Evolutionary conservation across 2,888 invertebrate genomes (phyloP), one percentile per base, ranked within the genome.

Genomic region (Suillia variegata): DNA sequence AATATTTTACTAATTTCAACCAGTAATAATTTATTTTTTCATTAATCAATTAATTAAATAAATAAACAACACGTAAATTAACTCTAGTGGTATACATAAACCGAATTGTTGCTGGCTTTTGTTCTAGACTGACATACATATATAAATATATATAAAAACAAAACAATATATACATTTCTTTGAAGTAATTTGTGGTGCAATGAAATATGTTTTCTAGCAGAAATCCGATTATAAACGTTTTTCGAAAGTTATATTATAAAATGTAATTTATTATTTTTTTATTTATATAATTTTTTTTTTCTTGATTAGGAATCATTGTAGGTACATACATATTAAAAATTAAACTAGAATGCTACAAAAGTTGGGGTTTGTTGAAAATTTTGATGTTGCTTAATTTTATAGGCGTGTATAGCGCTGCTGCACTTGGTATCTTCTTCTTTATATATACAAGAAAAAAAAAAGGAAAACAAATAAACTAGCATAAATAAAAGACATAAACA

Each of bases 211-310:
- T 6, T 26, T 26, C 26, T 38, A 38, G 38, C 6, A 38, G 4
- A 38, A 38, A n/a, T 38, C 26, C 10, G 26, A 26, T 38, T 13
- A 38, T n/a, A n/a, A n/a, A n/a, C n/a, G n/a, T n/a, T 38, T 26
- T 26, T 38, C 26, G n/a, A 38, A 31, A 38, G n/a, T 38, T 38
- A n/a, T n/a, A 38, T 38, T 38, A 38, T 31, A 38, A 38, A 38
- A 13, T 26, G 38, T 3, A 4, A n/a, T 38, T 38, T 38, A n/a
- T n/a, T n/a, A n/a, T 38, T 38, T 10, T 10, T 38, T n/a, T 38
- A 10, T 8, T 8, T 38, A 10, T 38, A 38, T 38, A 38, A 38
- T 13, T n/a, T n/a, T n/a, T n/a, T n/a, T n/a, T n/a, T n/a, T n/a
- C n/a, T n/a, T n/a, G n/a, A n/a, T n/a, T n/a, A n/a, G n/a, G n/a